Conservation (phyloP, 2,113 vertebrate genomes). For the Solea senegalensis region DNA sequence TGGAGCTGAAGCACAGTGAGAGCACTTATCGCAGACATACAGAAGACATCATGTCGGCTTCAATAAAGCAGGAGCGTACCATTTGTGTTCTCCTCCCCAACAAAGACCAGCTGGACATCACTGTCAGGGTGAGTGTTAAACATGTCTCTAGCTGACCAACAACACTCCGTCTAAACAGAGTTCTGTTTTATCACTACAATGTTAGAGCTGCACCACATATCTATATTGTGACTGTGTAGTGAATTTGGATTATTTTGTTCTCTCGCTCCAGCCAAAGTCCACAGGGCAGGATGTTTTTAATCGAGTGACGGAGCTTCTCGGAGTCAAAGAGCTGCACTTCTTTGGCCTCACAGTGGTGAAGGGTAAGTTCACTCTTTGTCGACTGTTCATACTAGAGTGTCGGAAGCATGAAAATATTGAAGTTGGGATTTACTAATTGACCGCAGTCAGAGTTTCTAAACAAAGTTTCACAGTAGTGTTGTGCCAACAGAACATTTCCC, state of each 20-base stretch:
- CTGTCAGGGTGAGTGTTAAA: constrained; percentile 79
- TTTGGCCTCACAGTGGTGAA: constrained; percentile 91
- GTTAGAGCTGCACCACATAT: background rate
- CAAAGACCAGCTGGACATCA: constrained; percentile 85
- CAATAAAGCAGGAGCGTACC: constrained; percentile 79
- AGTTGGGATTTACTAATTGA: no score
- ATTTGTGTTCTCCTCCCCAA: constrained; percentile 88
- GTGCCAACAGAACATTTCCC: background rate
- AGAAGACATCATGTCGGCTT: constrained; percentile 70
- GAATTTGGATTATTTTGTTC: constrained; percentile 4
- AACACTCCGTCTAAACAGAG: background rate
- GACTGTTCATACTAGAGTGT: no score
- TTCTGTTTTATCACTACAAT: background rate
- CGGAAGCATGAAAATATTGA: no score
- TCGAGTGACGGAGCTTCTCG: constrained; percentile 81
- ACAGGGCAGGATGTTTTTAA: constrained; percentile 88
- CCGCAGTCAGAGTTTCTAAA: no score
- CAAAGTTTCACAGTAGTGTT: background rate
- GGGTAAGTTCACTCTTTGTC: constrained; percentile 77
- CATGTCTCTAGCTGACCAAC: background rate
- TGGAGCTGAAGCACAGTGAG: constrained; percentile 7
- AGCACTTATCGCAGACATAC: constrained; percentile 19
- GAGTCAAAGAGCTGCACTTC: constrained; percentile 88
- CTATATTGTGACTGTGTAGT: constrained; percentile 10
- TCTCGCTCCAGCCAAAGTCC: constrained; percentile 82